A percentile compares a stretch with the other conserved stretches of the same genome.
Conservation (phyloP, 2,113 vertebrate genomes). For the Pollachius pollachius region DNA sequence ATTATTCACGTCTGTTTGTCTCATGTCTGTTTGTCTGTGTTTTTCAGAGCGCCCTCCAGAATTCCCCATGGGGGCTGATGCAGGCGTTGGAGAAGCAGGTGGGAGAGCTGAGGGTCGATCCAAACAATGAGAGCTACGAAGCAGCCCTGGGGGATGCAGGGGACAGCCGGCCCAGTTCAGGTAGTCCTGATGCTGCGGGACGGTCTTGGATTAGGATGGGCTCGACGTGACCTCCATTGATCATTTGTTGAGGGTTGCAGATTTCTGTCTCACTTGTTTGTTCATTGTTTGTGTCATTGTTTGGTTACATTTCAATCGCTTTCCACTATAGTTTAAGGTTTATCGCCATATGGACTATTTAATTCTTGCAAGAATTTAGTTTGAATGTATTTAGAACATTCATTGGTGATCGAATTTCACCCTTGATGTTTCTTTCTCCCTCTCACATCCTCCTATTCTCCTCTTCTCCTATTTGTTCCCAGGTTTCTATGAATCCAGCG, state of each 20-base stretch:
- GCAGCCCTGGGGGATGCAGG: constrained; percentile 49
- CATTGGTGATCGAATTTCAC: no score
- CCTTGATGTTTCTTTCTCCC: neutral
- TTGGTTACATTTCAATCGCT: no score
- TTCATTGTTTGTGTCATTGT: constrained; percentile 14
- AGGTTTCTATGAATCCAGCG: constrained; percentile 81
- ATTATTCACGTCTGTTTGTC: neutral
- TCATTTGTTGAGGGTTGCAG: no score
- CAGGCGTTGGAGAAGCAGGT: constrained; percentile 70
- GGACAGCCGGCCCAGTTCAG: constrained; percentile 62
- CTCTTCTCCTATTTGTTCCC: neutral
- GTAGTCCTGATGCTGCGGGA: constrained; percentile 29
- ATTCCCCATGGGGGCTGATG: constrained; percentile 68
- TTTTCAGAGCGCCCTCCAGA: constrained; percentile 66
- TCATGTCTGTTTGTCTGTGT: constrained; percentile 5
- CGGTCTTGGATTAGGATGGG: neutral
- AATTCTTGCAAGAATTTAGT: no score
- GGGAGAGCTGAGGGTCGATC: constrained; percentile 67
- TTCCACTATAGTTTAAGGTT: no score
- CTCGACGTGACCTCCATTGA: no score
- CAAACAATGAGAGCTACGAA: constrained; percentile 34
- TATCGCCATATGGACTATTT: no score
- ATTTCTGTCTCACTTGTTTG: constrained; percentile 2
- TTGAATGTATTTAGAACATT: no score
- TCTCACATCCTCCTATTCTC: neutral